Conservation (phyloP, 2,797 vertebrate species). For the Psittacula echo region DNA sequence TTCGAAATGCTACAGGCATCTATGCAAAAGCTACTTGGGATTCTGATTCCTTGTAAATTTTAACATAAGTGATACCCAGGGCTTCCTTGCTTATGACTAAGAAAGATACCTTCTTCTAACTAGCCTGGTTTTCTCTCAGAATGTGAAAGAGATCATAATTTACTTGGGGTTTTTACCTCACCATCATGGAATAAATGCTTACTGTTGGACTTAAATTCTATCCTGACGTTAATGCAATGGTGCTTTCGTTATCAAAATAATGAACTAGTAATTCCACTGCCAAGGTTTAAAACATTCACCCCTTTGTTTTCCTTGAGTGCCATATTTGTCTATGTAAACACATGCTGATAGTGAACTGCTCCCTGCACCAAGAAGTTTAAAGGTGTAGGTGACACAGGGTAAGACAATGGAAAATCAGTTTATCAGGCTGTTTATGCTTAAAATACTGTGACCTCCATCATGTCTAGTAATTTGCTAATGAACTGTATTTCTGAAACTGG, state of each 20-base stretch:
- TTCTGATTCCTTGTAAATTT: background rate
- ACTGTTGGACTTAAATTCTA: background rate
- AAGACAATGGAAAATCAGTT: background rate
- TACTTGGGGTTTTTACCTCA: background rate
- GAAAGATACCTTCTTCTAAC: background rate
- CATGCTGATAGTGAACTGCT: background rate
- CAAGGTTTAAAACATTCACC: background rate
- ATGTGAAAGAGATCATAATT: background rate
- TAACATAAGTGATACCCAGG: background rate
- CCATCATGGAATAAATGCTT: background rate
- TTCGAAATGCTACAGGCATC: background rate
- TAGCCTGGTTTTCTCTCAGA: background rate
- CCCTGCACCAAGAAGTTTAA: background rate
- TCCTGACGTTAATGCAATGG: background rate
- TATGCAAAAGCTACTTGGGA: background rate
- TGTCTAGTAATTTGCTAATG: background rate
- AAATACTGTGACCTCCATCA: background rate
- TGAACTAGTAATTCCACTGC: background rate
- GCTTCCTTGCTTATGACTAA: background rate
- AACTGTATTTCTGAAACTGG: background rate
- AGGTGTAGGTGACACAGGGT: background rate
- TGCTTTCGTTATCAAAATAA: background rate
- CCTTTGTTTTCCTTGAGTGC: background rate
- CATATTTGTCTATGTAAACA: background rate
- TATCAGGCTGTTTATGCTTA: background rate